Evolutionary conservation across 2,113 vertebrate genomes (phyloP), one percentile per base, ranked within the genome.

Genomic region (Heterotis niloticus): DNA sequence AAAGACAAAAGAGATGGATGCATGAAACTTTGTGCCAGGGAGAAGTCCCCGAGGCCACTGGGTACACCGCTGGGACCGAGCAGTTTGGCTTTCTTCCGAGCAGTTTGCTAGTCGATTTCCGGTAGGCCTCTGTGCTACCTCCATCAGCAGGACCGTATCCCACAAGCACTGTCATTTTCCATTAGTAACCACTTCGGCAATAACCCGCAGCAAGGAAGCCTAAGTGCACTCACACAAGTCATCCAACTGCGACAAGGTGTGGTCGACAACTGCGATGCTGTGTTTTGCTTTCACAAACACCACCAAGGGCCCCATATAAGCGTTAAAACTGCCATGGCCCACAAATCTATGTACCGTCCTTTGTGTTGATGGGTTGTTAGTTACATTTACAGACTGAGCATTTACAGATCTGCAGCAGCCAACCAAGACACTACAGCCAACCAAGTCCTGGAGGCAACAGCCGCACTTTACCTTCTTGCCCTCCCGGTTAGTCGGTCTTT

Each of bases 401-500:
- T 44, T 44, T n/a, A n/a, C n/a, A n/a, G n/a, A n/a, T n/a, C n/a
- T n/a, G n/a, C n/a, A n/a, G n/a, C n/a, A n/a, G n/a, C n/a, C n/a
- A n/a, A n/a, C n/a, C n/a, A n/a, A 44, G 34, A 44, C 34, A 44
- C 34, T 7, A 7, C 34, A 2, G 7, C 34, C 34, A 2, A 44
- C 34, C 34, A 44, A 44, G 3, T 44, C 3, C 34, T 7, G 34
- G 3, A 2, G 34, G 3, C 7, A 34, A 23, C 69, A 5, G n/a
- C 44, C 68, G 26, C 29, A 17, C 83, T 89, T 92, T 86, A 98
- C 96, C 96, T 97, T 83, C 95, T 93, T 81, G 96, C 97, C 89
- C 97, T 95, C 80, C 97, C 97, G 0, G 97, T 98, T 90, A 99
- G 88, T 68, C 97, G 94, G 82, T 98, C 96, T 87, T 92, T 98